These are phyloP conservation scores for Percina caprodes DNA, from an alignment of 2,113 vertebrate genomes.

Conservation along the genomic window DNA sequence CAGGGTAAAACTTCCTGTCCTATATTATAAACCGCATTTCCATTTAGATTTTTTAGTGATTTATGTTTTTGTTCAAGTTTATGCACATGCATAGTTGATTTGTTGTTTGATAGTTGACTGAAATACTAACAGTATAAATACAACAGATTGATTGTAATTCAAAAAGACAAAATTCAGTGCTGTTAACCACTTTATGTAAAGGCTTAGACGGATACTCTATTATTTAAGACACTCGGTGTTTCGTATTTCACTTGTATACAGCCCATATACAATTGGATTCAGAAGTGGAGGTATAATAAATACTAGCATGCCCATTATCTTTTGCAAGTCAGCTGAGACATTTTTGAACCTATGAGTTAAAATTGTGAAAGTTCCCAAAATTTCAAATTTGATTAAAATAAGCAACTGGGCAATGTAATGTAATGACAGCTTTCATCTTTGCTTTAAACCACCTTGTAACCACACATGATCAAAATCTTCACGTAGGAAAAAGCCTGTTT, in stretches of 20 bases:
- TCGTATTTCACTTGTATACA: slow-evolving; percentile 79
- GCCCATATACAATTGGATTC: slow-evolving; percentile 82
- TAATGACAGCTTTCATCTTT: slow-evolving; percentile 80
- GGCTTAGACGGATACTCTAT: slow-evolving; percentile 32
- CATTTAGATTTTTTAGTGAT: background rate
- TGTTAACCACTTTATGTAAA: background rate
- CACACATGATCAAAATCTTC: slow-evolving; percentile 79
- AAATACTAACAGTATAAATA: too few species aligned
- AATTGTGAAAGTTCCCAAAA: slow-evolving; percentile 77
- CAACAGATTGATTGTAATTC: background rate
- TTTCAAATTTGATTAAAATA: slow-evolving; percentile 79
- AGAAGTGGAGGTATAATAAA: slow-evolving; percentile 79
- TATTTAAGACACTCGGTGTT: slow-evolving; percentile 61
- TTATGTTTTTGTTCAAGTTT: background rate
- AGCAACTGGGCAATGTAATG: slow-evolving; percentile 77
- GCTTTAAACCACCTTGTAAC: slow-evolving; percentile 55
- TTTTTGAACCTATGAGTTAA: slow-evolving; percentile 79
- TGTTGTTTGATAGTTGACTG: too few species aligned
- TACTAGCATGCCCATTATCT: slow-evolving; percentile 82
- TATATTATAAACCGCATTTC: background rate
- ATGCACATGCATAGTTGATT: background rate
- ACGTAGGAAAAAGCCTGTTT: slow-evolving; percentile 79
- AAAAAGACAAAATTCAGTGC: background rate
- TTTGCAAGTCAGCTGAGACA: slow-evolving; percentile 74
- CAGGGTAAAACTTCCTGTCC: too few species aligned